These are phyloP conservation scores for Agrotis puta DNA, from an alignment of 2,888 invertebrate species.

Conservation along the genomic window DNA sequence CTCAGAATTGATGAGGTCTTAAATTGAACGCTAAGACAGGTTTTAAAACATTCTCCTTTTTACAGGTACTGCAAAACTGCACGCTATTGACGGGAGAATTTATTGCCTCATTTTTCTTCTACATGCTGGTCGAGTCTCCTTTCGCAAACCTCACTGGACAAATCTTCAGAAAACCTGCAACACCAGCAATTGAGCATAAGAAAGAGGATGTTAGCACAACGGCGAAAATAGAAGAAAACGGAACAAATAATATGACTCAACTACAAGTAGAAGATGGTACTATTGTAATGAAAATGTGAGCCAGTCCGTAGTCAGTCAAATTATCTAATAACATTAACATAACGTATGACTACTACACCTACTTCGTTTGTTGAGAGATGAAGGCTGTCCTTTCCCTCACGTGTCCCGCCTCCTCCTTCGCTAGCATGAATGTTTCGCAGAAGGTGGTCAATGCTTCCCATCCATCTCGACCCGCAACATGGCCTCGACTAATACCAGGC, in stretches of 20 bases:
- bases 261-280: conserved; percentile 9
- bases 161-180: not conserved
- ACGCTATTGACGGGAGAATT: not conserved
- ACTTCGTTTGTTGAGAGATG: no score
- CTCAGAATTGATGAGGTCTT: no score
- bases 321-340: not conserved
- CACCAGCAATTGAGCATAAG: not conserved
- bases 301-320: not conserved
- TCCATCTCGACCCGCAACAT: no score
- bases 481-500: no score
- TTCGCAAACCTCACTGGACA: conserved; percentile 1
- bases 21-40: no score
- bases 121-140: conserved; percentile 34
- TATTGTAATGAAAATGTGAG: conserved; percentile 13
- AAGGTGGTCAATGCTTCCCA: no score
- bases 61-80: not conserved
- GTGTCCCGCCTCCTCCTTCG: no score
- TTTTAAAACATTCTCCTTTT: not conserved
- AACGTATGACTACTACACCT: no score
- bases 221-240: not conserved
- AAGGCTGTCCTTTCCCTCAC: no score
- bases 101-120: conserved; percentile 24
- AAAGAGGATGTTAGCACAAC: not conserved
- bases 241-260: not conserved
- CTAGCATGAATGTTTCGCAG: no score